phyloP scores from a whole-genome alignment of 2,113 vertebrate species.

The Hepsetus odoe region DNA sequence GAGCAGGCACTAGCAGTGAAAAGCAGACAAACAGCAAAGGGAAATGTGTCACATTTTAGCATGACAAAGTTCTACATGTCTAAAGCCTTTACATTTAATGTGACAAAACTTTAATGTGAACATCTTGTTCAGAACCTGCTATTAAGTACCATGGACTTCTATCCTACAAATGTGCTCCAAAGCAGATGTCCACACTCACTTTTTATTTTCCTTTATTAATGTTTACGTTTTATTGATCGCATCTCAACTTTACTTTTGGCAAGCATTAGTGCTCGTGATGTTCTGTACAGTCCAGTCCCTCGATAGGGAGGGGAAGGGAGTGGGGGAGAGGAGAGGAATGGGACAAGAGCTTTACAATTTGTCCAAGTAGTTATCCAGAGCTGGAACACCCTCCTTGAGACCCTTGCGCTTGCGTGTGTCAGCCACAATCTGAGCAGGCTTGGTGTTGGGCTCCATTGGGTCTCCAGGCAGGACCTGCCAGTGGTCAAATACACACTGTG shows the following conservation, averaged over 20 bases:
- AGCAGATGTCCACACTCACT: slow-evolving; percentile 46
- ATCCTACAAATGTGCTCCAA: not conserved
- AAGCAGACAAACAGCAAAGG: too few relatives aligned
- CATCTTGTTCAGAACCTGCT: too few relatives aligned
- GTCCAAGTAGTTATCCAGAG: slow-evolving; percentile 95
- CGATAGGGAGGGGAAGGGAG: slow-evolving; percentile 51
- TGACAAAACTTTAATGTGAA: too few relatives aligned
- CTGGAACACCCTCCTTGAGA: slow-evolving; percentile 89
- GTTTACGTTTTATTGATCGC: slow-evolving; percentile 67
- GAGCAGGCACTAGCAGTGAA: too few relatives aligned
- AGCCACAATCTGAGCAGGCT: slow-evolving; percentile 79
- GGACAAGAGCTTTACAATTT: slow-evolving; percentile 78
- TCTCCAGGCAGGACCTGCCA: slow-evolving; percentile 93
- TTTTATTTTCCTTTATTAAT: slow-evolving; percentile 72
- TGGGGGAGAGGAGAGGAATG: slow-evolving; percentile 11
- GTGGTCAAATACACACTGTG: slow-evolving; percentile 95
- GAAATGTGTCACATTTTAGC: too few relatives aligned
- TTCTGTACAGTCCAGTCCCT: slow-evolving; percentile 74
- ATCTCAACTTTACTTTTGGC: slow-evolving; percentile 67
- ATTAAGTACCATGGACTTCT: not conserved
- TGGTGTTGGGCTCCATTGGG: slow-evolving; percentile 77
- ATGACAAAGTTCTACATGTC: too few relatives aligned
- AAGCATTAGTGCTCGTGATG: slow-evolving; percentile 66
- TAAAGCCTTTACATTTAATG: too few relatives aligned
- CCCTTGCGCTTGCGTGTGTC: slow-evolving; percentile 94